Conservation (phyloP, 2,888 invertebrate genomes). For the Endomychus coccineus region DNA sequence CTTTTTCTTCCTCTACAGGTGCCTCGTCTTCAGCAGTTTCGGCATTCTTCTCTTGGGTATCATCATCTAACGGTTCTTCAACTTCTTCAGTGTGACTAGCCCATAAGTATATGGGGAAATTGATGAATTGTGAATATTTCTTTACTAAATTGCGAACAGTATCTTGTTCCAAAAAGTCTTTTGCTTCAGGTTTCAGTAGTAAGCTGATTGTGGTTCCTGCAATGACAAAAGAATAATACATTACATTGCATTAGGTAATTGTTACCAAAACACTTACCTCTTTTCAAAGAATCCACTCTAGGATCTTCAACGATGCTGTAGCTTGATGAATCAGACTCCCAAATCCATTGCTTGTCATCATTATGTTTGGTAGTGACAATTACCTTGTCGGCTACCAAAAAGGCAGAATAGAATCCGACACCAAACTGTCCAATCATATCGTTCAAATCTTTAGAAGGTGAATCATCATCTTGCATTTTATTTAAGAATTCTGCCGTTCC, state of each 20-base stretch:
- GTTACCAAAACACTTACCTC: too few species aligned
- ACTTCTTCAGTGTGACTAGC: constrained; percentile 64
- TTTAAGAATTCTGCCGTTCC: constrained; percentile 93
- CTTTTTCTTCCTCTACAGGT: constrained; percentile 66
- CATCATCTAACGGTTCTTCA: constrained; percentile 58
- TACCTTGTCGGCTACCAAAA: constrained; percentile 91
- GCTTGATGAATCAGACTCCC: constrained; percentile 92
- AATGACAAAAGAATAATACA: constrained; percentile 16
- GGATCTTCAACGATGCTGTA: constrained; percentile 92
- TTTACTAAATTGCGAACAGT: constrained; percentile 85
- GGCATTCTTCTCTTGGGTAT: constrained; percentile 43
- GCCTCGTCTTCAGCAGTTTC: constrained; percentile 52
- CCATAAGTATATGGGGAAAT: constrained; percentile 97
- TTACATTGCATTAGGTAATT: constrained; percentile 6
- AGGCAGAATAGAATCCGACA: constrained; percentile 98
- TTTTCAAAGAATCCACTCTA: constrained; percentile 80
- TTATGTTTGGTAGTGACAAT: constrained; percentile 94
- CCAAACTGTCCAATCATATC: constrained; percentile 99
- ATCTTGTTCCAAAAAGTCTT: constrained; percentile 89
- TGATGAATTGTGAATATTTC: constrained; percentile 99
- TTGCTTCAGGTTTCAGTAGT: constrained; percentile 93
- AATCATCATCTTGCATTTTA: constrained; percentile 70
- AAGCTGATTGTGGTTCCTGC: constrained; percentile 53
- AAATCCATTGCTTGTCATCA: constrained; percentile 88
- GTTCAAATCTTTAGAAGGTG: constrained; percentile 68